phyloP scores from a whole-genome alignment of 2,797 vertebrate species.

The Clangula hyemalis region DNA sequence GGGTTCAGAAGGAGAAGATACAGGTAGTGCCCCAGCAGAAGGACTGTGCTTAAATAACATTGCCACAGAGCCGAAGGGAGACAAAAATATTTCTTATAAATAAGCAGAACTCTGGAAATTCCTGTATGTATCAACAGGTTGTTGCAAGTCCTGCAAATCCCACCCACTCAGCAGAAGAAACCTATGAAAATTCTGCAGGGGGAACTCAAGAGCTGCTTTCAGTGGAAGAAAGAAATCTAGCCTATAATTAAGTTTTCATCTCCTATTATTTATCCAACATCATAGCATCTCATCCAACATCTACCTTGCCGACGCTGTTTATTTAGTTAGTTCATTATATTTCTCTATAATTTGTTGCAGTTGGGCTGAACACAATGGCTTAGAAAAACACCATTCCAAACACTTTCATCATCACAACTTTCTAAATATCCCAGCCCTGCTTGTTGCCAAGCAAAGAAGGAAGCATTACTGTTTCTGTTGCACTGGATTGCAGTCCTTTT shows the following conservation, averaged over 20 bases:
- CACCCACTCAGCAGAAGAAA: constrained; percentile 18
- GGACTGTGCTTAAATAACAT: background rate
- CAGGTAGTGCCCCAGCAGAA: background rate
- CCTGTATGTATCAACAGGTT: background rate
- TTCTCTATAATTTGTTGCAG: constrained; percentile 66
- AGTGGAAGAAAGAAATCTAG: constrained; percentile 37
- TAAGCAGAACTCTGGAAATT: background rate
- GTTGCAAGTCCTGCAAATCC: background rate
- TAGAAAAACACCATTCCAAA: constrained; percentile 71
- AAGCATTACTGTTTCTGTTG: constrained; percentile 29
- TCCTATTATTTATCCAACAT: constrained; percentile 63
- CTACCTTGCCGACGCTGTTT: constrained; percentile 67
- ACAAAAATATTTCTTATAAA: background rate
- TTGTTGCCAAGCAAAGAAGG: constrained; percentile 40
- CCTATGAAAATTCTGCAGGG: constrained; percentile 56
- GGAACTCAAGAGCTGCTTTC: constrained; percentile 57
- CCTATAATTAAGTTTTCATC: constrained; percentile 72
- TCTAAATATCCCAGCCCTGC: constrained; percentile 52
- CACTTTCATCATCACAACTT: constrained; percentile 70
- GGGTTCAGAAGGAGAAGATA: background rate
- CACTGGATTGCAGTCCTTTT: constrained; percentile 34
- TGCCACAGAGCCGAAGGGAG: background rate
- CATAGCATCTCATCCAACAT: constrained; percentile 53
- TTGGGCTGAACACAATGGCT: constrained; percentile 58
- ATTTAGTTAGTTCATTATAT: constrained; percentile 71